A percentile compares a stretch with the other conserved stretches of the same genome.
These are phyloP conservation scores for Drosophila sp. DNA, from an alignment of 1,140 invertebrate genomes.

Conservation along the genomic window DNA sequence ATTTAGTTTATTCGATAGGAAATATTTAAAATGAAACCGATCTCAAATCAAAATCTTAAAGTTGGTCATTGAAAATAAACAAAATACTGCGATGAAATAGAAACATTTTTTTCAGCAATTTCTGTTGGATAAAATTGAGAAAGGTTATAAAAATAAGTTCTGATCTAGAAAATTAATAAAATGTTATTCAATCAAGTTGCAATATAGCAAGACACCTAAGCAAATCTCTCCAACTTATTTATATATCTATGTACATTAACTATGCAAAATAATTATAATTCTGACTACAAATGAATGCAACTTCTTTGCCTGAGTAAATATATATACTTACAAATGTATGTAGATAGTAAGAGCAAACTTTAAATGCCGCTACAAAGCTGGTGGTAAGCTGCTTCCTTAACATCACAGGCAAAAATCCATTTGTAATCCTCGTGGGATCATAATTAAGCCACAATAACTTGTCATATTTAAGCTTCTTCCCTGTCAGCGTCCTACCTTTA, in stretches of 20 bases:
- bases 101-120: no score
- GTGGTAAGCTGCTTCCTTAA: slow-evolving; percentile 11
- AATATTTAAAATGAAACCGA: no score
- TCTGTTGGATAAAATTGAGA: no score
- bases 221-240: no score
- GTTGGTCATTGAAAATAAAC: no score
- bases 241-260: not conserved
- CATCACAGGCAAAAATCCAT: slow-evolving; percentile 40
- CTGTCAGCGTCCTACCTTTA: slow-evolving; percentile 21
- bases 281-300: not conserved
- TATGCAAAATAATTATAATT: not conserved
- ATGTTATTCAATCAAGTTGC: no score
- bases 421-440: slow-evolving; percentile 69
- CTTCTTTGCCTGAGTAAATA: not conserved
- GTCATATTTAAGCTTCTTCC: slow-evolving; percentile 66
- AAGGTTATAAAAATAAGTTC: no score
- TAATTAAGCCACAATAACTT: slow-evolving; percentile 80
- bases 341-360: not conserved
- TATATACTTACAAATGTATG: not conserved
- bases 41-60: no score
- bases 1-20: no score
- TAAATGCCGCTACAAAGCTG: slow-evolving; percentile 2
- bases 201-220: no score
- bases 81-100: no score
- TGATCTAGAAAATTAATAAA: no score